A percentile compares a stretch with the other conserved stretches of the same genome.
phyloP scores from a whole-genome alignment of 2,113 vertebrate genomes.

The Passer montanus region DNA sequence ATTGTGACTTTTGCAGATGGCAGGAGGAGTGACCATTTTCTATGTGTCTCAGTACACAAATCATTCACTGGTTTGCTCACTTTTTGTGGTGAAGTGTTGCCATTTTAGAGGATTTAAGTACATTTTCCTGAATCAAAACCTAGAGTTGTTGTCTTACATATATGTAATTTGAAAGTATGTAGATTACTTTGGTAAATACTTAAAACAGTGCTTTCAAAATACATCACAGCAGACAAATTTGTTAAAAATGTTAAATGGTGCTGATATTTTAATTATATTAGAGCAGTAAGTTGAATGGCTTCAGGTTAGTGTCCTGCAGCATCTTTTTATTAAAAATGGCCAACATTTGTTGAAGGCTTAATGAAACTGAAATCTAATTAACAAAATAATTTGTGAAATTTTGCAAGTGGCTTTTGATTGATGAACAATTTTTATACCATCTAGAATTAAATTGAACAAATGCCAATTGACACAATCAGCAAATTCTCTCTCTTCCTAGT shows the following conservation, averaged over 20 bases:
- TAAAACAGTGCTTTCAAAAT: background rate
- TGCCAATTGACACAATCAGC: background rate
- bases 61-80: background rate
- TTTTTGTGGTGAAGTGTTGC: background rate
- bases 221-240: background rate
- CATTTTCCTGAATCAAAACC: background rate
- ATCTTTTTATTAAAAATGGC: background rate
- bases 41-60: background rate
- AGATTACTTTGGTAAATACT: background rate
- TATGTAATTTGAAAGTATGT: background rate
- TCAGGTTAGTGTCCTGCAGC: background rate
- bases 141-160: background rate
- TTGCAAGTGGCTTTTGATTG: background rate
- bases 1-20: background rate
- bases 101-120: background rate
- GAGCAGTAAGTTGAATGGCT: background rate
- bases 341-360: background rate
- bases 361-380: background rate
- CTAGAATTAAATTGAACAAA: background rate
- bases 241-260: background rate
- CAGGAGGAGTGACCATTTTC: background rate
- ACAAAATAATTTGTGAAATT: background rate
- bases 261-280: background rate
- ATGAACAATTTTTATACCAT: background rate
- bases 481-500: background rate